phyloP scores from a whole-genome alignment of 2,797 vertebrate species.

The Oceanodroma leucorhoa region DNA sequence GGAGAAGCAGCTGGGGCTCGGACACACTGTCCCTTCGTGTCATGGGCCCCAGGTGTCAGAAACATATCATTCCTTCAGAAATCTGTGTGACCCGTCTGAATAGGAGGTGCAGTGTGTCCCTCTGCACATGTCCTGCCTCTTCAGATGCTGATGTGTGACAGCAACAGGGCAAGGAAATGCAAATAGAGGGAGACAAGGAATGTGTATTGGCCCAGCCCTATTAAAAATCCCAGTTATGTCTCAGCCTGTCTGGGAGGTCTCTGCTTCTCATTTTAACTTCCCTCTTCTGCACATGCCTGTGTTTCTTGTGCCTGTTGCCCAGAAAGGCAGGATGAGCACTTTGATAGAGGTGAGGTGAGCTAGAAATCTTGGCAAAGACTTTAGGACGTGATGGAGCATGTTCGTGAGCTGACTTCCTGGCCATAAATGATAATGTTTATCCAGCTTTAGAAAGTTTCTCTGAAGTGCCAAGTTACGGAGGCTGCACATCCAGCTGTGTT shows the following conservation, averaged over 20 bases:
- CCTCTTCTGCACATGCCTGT: neutral
- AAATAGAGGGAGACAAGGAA: neutral
- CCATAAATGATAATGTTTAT: slow-evolving; percentile 15
- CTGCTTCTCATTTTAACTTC: neutral
- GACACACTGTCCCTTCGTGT: neutral
- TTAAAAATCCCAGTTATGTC: neutral
- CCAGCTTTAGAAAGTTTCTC: neutral
- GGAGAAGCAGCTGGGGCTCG: neutral
- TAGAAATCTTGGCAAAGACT: slow-evolving; percentile 1
- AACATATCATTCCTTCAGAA: neutral
- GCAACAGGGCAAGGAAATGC: neutral
- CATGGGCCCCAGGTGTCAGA: neutral
- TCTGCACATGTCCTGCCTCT: neutral
- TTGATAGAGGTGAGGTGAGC: neutral
- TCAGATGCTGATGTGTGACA: neutral
- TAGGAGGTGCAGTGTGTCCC: neutral
- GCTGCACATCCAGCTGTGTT: neutral
- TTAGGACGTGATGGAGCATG: neutral
- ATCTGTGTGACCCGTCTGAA: accelerated
- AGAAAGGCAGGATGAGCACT: neutral
- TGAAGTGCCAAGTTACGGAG: neutral
- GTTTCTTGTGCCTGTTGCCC: neutral
- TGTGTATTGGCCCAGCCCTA: neutral
- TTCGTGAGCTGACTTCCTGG: neutral
- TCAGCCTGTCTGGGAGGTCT: neutral